A percentile compares a stretch with the other conserved stretches of the same genome.
phyloP scores from a whole-genome alignment of 2,113 vertebrate genomes.

The Otolemur garnettii region DNA sequence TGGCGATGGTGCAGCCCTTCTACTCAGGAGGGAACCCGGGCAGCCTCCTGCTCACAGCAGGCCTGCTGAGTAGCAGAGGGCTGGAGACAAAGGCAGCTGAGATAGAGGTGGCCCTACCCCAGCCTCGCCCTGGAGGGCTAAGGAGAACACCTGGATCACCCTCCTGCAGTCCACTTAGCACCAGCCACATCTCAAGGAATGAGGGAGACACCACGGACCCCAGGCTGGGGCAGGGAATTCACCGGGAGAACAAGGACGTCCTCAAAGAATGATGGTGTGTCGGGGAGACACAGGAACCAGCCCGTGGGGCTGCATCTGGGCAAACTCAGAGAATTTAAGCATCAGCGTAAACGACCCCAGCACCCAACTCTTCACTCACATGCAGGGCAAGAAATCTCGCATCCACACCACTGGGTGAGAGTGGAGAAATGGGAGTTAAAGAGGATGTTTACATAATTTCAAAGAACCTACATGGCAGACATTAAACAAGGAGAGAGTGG shows the following conservation, averaged over 20 bases:
- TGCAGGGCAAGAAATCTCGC: too few relatives aligned
- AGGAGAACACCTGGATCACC: neutral
- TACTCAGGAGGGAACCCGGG: neutral
- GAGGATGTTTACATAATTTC: neutral
- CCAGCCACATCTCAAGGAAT: neutral
- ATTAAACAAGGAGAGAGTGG: too few relatives aligned
- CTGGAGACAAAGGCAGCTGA: neutral
- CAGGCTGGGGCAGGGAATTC: neutral
- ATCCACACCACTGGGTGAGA: too few relatives aligned
- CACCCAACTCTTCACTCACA: too few relatives aligned
- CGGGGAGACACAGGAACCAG: neutral
- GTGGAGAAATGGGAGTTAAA: too few relatives aligned
- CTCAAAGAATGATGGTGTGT: neutral
- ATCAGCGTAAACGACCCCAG: neutral
- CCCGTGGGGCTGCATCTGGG: too few relatives aligned
- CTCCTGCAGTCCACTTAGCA: neutral
- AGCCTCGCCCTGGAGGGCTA: neutral
- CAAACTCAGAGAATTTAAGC: neutral
- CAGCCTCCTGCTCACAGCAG: constrained; percentile 39
- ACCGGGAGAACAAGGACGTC: neutral
- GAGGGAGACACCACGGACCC: accelerated
- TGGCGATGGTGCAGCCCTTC: neutral
- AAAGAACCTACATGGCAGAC: neutral
- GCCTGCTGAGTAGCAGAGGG: neutral
- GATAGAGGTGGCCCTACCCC: neutral